Evolutionary conservation across 2,888 invertebrate genomes (phyloP).

Genomic region (Plutella xylostella): DNA sequence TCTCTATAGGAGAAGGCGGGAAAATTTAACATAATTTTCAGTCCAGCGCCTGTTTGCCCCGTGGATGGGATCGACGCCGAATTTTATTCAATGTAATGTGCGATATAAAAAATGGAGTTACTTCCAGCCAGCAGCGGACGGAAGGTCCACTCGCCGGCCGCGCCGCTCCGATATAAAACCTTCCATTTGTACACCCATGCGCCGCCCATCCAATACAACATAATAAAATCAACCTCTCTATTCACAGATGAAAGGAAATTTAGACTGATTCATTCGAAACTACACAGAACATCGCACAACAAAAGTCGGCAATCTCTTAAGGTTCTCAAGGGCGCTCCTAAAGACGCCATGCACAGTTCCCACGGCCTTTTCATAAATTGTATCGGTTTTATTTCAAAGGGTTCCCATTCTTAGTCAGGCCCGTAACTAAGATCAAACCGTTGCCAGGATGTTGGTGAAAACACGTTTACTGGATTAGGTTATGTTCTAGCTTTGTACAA

Average conservation of each 20-base stretch:
- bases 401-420: too few species aligned
- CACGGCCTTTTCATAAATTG: too few species aligned
- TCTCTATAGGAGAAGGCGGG: conserved; percentile 39
- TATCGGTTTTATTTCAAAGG: neutral
- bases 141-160: neutral
- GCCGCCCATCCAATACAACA: neutral
- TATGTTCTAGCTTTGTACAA: too few species aligned
- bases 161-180: neutral
- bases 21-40: conserved; percentile 62
- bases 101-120: conserved; percentile 65
- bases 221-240: conserved; percentile 29
- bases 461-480: too few species aligned
- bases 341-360: neutral
- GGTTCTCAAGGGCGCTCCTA: neutral
- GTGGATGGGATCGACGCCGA: conserved; percentile 42
- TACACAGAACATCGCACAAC: conserved; percentile 14
- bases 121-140: conserved; percentile 22
- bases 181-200: neutral
- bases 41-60: conserved; percentile 46
- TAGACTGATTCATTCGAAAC: conserved; percentile 30
- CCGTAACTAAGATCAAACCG: too few species aligned
- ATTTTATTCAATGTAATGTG: conserved; percentile 52
- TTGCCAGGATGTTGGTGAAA: too few species aligned
- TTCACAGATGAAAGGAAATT: conserved; percentile 35
- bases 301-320: conserved; percentile 1